These are phyloP conservation scores for Acrobasis repandana DNA, from an alignment of 2,888 invertebrate species.

Conservation along the genomic window DNA sequence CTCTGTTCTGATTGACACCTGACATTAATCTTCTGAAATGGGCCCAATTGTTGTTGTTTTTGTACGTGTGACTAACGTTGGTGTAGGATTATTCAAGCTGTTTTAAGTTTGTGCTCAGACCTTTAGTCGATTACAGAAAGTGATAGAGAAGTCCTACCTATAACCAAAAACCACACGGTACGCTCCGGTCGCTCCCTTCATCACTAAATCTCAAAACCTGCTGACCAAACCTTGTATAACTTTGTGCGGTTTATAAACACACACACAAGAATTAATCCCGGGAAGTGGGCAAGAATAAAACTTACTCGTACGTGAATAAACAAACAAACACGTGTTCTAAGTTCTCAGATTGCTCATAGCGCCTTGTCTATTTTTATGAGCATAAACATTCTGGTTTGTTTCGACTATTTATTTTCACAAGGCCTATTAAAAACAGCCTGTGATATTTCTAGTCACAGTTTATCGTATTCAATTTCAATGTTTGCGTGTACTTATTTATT, in stretches of 20 bases:
- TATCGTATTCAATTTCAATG: not conserved
- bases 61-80: too few species aligned
- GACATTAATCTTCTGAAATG: too few species aligned
- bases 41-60: too few species aligned
- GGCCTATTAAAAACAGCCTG: not conserved
- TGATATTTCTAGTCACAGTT: conserved; percentile 7
- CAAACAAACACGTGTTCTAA: not conserved
- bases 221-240: not conserved
- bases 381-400: not conserved
- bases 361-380: not conserved
- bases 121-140: too few species aligned
- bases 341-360: not conserved
- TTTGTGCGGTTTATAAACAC: not conserved
- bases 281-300: not conserved
- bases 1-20: too few species aligned
- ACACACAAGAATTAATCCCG: not conserved
- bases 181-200: too few species aligned
- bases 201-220: too few species aligned
- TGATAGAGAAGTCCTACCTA: too few species aligned
- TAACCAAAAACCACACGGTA: too few species aligned
- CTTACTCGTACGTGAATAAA: not conserved
- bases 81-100: too few species aligned
- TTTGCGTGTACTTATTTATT: not conserved
- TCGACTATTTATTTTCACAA: not conserved
- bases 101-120: too few species aligned